Evolutionary conservation across 2,113 vertebrate species (phyloP), one percentile per base, ranked within the genome.

Genomic region (Chionodraco myersi): DNA sequence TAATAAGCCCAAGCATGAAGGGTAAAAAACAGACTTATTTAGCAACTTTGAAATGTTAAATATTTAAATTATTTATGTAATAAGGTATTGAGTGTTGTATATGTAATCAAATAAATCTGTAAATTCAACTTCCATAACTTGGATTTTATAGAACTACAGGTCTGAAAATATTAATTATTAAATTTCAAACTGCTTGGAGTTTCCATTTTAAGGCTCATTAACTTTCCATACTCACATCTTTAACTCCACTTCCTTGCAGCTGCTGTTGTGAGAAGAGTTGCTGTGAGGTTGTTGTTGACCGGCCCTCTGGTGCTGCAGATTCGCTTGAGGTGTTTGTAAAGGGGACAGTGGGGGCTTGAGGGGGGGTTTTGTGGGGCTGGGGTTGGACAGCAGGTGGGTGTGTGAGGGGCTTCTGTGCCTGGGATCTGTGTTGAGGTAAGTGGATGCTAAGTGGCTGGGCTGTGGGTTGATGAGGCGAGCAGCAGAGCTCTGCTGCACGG

Each of bases 181-280:
- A 1, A 41, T 41, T 41, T 36, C 34, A 36, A 36, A 36, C 6
- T 36, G 6, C 1, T 6, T 7, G 36, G 7, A 41, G 1, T 41
- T 41, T 6, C 36, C 36, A 41, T 41, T 8, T 41, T 41, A 5
- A 7, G 36, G 6, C 36, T 41, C 36, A 41, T 41, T 41, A 41
- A 60, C n/a, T 30, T 6, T 21, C 21, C 6, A 78, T 78, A 92
- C 91, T 94, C 86, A 95, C 95, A 86, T 48, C 90, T 84, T 91
- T 68, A 88, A 18, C 62, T 90, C 89, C 15, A 45, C 77, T 47
- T 90, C 85, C 44, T 62, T 85, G 67, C 74, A 68, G 70, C 56
- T 75, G 60, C 34, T 16, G 67, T 10, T 73, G 54, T 63, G 60
- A 74, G 58, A 71, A 53, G 72, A 63, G 71, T 18, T 82, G 49